A percentile compares a stretch with the other conserved stretches of the same genome.
phyloP scores from a whole-genome alignment of 2,797 vertebrate genomes.

The Falco columbarius region DNA sequence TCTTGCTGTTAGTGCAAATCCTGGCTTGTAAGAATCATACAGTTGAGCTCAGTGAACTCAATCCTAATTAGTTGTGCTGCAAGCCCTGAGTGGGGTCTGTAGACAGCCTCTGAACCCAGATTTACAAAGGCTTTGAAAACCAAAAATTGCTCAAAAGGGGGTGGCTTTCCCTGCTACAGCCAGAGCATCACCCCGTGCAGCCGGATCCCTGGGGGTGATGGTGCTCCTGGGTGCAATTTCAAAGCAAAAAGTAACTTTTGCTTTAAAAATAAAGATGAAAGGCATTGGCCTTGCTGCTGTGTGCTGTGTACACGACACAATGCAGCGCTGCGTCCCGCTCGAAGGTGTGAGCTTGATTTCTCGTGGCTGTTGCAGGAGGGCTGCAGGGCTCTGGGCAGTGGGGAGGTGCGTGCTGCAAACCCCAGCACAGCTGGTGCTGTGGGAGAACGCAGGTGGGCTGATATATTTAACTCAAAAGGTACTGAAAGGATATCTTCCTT shows the following conservation, averaged over 20 bases:
- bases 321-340: neutral
- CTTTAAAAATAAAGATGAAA: neutral
- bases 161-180: neutral
- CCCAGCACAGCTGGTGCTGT: neutral
- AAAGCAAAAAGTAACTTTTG: neutral
- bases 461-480: neutral
- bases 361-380: no score
- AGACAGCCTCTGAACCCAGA: neutral
- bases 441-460: neutral
- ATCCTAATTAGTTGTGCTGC: neutral
- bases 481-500: neutral
- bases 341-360: neutral
- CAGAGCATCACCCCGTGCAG: neutral
- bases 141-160: neutral
- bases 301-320: neutral
- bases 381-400: no score
- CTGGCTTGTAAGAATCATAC: accelerated
- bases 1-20: neutral
- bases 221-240: neutral
- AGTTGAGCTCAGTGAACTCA: no score
- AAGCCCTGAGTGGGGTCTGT: neutral
- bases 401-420: no score
- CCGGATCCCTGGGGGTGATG: neutral
- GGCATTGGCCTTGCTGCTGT: neutral
- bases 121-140: neutral